Conservation (phyloP, 2,888 invertebrate genomes). For the Merodon equestris region DNA sequence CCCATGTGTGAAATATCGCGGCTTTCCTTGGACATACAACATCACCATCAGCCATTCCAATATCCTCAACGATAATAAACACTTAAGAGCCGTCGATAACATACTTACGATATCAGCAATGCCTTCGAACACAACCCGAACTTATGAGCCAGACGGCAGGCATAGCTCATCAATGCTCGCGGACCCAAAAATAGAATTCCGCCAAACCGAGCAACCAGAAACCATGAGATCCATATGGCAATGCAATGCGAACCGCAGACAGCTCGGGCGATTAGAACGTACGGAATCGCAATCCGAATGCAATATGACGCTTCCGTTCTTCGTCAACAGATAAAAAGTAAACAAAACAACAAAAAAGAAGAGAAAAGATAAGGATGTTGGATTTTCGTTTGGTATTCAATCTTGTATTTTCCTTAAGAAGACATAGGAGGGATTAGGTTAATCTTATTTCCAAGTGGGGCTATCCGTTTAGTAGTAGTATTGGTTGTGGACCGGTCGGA, state of each 20-base stretch:
- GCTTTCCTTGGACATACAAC: too few species aligned
- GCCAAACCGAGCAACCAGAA: too few species aligned
- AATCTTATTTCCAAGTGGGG: too few species aligned
- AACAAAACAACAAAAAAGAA: too few species aligned
- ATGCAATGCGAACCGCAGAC: constrained; percentile 13
- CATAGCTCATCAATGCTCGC: constrained; percentile 18
- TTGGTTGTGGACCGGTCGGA: constrained; percentile 59
- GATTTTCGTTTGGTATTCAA: not conserved
- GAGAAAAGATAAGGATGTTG: too few species aligned
- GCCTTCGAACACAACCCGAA: not conserved
- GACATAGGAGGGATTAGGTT: too few species aligned
- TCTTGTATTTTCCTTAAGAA: not conserved
- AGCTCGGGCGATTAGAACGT: not conserved
- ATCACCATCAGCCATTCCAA: not conserved
- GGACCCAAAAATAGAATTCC: constrained; percentile 29
- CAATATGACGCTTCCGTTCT: constrained; percentile 12
- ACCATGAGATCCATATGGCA: too few species aligned
- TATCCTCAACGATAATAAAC: constrained; percentile 4
- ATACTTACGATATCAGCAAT: constrained; percentile 15
- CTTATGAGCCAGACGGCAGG: constrained; percentile 1
- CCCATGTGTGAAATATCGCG: too few species aligned
- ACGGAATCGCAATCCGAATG: constrained; percentile 17
- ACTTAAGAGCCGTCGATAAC: constrained; percentile 22
- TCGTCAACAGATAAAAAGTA: not conserved
- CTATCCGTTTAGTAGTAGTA: constrained; percentile 65